Evolutionary conservation across 2,113 vertebrate genomes (phyloP), one percentile per base, ranked within the genome.

Genomic region (Ceyx cyanopectus): DNA sequence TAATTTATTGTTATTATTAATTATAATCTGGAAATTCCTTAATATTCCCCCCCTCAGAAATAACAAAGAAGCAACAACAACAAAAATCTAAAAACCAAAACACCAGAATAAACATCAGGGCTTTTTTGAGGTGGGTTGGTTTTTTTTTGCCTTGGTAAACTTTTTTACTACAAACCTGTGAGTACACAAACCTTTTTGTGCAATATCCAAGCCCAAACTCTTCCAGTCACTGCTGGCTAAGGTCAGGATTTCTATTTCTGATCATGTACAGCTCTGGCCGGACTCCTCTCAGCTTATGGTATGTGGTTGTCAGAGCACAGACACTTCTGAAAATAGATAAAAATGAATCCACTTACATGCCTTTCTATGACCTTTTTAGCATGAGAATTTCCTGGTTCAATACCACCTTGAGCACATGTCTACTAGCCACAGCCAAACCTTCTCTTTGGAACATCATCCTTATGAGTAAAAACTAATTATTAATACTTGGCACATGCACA

Each of bases 241-340:
- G 32, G 27, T 46, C 79, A 82, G 46, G 41, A 62, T 45, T 94
- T 91, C 79, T 81, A 60, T 89, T 94, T 92, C 63, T 84, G 84
- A 37, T 50, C 57, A 3, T 10, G 23, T 7, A 50, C 24, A 19
- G 45, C 1, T 5, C 57, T 68, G n/a, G 26, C 46, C 77, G 77
- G 57, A 8, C 37, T 81, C 22, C 20, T 86, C 32, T 88, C 48
- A 58, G 86, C 27, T 86, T 43, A 6, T 4, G 6, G 16, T 27
- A 6, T 53, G 66, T 16, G 45, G 22, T 19, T 61, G 20, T 41
- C 21, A 75, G 62, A 37, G 7, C 15, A 58, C 24, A 58, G 22
- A 37, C 24, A 65, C 45, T 21, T 62, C 9, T 23, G n/a, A 20
- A 67, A 83, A 62, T 6, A 80, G 23, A 53, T 20, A 20, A 84